Evolutionary conservation across 2,113 vertebrate species (phyloP).

Genomic region (Gymnorhina tibicen): DNA sequence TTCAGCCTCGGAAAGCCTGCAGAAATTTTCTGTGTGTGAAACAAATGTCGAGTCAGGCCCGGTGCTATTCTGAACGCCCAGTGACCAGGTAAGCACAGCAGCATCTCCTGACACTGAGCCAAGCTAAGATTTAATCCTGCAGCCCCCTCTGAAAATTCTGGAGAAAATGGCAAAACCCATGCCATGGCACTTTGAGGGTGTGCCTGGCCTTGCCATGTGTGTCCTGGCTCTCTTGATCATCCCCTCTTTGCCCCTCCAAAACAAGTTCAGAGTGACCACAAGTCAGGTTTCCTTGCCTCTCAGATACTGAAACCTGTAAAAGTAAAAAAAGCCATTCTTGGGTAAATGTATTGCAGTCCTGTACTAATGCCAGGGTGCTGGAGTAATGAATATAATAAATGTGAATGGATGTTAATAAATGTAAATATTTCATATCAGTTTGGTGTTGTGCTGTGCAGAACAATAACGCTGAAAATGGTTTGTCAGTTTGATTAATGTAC

Average conservation of each 20-base stretch:
- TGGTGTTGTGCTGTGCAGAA: background rate
- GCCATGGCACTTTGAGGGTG: rapidly evolving
- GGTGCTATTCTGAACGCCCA: background rate
- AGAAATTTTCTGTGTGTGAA: background rate
- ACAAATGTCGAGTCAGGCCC: background rate
- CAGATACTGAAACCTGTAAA: background rate
- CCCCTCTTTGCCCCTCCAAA: background rate
- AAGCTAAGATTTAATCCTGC: background rate
- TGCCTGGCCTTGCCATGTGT: rapidly evolving
- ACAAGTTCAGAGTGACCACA: background rate
- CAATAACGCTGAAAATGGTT: background rate
- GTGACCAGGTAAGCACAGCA: background rate
- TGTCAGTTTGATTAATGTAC: background rate
- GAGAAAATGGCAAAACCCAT: background rate
- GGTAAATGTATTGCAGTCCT: background rate
- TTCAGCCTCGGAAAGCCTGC: background rate
- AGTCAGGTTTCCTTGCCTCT: background rate
- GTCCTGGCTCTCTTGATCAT: background rate
- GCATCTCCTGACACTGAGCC: background rate
- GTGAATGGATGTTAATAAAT: background rate
- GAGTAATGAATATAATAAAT: background rate
- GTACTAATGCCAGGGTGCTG: background rate
- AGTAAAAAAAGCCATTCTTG: background rate
- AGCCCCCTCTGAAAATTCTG: background rate
- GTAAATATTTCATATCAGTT: background rate